Evolutionary conservation across 2,888 invertebrate genomes (phyloP).

Genomic region (Rhagonycha lutea): DNA sequence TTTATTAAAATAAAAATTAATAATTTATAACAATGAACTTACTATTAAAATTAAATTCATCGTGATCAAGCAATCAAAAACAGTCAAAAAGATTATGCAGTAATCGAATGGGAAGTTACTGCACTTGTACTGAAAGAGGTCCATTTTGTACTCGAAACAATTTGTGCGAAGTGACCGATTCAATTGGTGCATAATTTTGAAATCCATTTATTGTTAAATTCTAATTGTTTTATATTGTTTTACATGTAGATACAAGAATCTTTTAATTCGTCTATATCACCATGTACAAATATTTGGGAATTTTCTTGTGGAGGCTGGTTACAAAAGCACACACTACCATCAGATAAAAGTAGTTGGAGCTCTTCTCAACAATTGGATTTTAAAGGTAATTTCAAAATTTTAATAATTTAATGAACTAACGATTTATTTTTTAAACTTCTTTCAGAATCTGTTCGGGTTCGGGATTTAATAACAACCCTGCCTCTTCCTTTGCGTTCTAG

Average conservation of each 20-base stretch:
- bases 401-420: neutral
- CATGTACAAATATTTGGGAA: conserved; percentile 58
- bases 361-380: conserved; percentile 50
- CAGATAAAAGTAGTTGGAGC: conserved; percentile 56
- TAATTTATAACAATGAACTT: too few relatives aligned
- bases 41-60: too few relatives aligned
- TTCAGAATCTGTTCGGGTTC: conserved; percentile 54
- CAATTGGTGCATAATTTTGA: neutral
- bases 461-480: conserved; percentile 57
- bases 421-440: neutral
- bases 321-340: conserved; percentile 52
- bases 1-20: too few relatives aligned
- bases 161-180: neutral
- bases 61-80: too few relatives aligned
- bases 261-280: conserved; percentile 53
- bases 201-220: neutral
- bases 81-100: too few relatives aligned
- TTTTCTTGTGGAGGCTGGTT: conserved; percentile 62
- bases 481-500: conserved; percentile 53
- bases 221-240: conserved; percentile 2
- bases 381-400: conserved; percentile 45
- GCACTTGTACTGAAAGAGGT: too few relatives aligned
- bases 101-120: too few relatives aligned
- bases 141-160: too few relatives aligned
- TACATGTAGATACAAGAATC: conserved; percentile 55